Evolutionary conservation across 2,888 invertebrate species (phyloP), one percentile per base, ranked within the genome.

Genomic region (Colostygia pectinataria): DNA sequence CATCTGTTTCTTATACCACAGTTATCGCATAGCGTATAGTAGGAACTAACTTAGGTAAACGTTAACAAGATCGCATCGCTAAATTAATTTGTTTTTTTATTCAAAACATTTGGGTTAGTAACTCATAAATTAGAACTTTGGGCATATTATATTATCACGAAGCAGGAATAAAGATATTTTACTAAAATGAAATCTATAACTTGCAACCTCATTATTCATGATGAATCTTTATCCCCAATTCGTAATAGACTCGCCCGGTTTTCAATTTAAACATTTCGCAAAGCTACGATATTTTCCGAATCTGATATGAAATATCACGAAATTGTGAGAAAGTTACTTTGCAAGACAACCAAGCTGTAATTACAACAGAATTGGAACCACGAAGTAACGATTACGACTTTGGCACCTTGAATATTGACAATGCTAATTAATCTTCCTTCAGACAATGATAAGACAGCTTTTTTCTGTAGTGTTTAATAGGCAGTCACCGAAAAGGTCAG

Each of bases 321-420:
- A 66, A 64, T 24, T 24, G 29, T 12, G 28, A 39, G 45, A 47
- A n/a, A n/a, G n/a, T n/a, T 59, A 24, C 57, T 58, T 54, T 41
- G 37, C 51, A 55, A 61, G 50, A 62, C 55, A 70, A 65, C 59
- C 61, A 57, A 63, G 57, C 60, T 53, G 65, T 70, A 61, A 66
- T 68, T 71, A 60, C 61, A 61, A 63, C 60, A 66, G 62, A 64
- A 65, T 71, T 64, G 60, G 59, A 69, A 65, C 66, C 64, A 69
- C 69, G 65, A 73, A 59, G 68, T 74, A 77, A 77, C 63, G 64
- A 70, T 77, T 72, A 71, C 68, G 62, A 64, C 59, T 68, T 58
- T 49, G 37, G 38, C 48, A 66, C 72, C 72, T 77, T 82, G 81
- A 80, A 83, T 84, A 80, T 80, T 82, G 68, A 84, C 81, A 83